Base-by-base conservation (phyloP, 2,113 vertebrate species). In the Plecotus auritus region DNA sequence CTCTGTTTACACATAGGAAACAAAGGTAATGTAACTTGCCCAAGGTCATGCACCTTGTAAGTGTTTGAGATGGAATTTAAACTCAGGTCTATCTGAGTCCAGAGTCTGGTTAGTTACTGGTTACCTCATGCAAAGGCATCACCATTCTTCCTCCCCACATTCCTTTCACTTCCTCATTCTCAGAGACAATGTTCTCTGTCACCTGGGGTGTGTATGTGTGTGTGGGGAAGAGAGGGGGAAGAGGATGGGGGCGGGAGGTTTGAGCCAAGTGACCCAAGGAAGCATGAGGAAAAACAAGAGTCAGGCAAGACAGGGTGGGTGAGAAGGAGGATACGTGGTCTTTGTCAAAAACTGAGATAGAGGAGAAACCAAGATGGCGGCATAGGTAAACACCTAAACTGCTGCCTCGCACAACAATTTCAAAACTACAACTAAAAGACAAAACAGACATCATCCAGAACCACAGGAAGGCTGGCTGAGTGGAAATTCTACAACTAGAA, bases 111-210 rank as follows among this genome's bases (percentile, higher is more conserved):
- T 42, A 11, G 1, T 66, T 37, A 16, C 30, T 2, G 35, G 70
- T 30, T 67, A 47, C 20, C 81, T 82, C 78, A 77, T 10, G 32
- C 40, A 51, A 73, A 84, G 67, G 42, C 61, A 30, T 22, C 4
- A 22, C 32, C 8, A 17, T 23, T n/a, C 18, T 37, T 54, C 47
- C n/a, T 70, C 2, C 20, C 45, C 54, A 23, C 2, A 7, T 54
- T 1, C n/a, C 69, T 78, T 66, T 82, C 56, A 37, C 85, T 86
- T 88, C 96, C 89, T 94, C 83, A 49, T 96, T 93, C 92, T 89
- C 89, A 59, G 69, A 72, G 13, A 10, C 37, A 14, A 61, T 37
- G 10, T 49, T 64, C 83, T 90, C 47, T 78, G 69, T 91, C 91
- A 72, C 40, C 51, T 26, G 28, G 26, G 7, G 20, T 51, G 8